Conservation (phyloP, 1,140 invertebrate species). For the Drosophila melanica region DNA sequence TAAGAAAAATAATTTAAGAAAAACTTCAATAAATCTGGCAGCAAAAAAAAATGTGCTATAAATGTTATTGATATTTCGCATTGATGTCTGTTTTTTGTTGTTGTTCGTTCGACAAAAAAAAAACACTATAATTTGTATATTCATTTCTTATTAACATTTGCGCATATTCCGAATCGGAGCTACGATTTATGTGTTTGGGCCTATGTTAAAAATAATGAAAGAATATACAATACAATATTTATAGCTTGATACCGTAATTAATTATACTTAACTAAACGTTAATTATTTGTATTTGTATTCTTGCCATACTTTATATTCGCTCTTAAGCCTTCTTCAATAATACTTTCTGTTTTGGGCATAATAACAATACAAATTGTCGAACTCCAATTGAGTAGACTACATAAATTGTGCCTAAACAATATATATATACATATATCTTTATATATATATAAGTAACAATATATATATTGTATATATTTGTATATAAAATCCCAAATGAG, state of each 20-base stretch:
- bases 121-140: no score
- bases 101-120: no score
- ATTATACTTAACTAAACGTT: no score
- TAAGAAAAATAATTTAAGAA: background rate
- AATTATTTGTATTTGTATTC: no score
- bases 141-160: no score
- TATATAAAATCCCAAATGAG: constrained; percentile 36
- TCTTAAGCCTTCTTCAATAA: background rate
- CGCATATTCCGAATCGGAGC: no score
- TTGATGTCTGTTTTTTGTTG: no score
- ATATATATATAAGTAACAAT: background rate
- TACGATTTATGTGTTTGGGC: no score
- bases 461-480: constrained; percentile 5
- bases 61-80: no score
- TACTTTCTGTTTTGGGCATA: background rate
- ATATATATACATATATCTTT: background rate
- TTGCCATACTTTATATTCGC: background rate
- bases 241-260: background rate
- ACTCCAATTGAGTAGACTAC: constrained; percentile 22
- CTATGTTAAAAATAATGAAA: no score
- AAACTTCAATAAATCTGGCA: background rate
- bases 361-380: constrained; percentile 18
- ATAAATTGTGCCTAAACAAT: background rate
- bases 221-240: no score
- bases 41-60: no score